Evolutionary conservation across 1,140 invertebrate genomes (phyloP), one percentile per base, ranked within the genome.

Genomic region (Radopholus similis): DNA sequence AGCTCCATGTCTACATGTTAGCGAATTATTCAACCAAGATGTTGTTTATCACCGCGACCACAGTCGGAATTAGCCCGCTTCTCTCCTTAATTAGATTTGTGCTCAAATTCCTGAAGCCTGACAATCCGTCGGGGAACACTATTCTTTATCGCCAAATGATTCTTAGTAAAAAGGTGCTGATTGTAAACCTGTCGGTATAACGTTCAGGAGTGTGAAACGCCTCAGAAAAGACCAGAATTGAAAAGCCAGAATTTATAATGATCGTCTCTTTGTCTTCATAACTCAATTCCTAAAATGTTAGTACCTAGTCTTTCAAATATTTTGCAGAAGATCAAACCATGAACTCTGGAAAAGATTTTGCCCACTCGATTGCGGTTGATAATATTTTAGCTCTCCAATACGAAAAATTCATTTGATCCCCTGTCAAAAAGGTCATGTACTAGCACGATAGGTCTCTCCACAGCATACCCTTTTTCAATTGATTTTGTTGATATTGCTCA

Each of bases 321-420:
- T 3, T 65, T 56, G 3, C 6, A 73, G 59, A 53, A 72, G 32
- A 8, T 47, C 51, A 35, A 58, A 62, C 75, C 47, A 13, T 34
- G 56, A 75, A 73, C 23, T 76, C 68, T n/a, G 68, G 59, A 75
- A 81, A 81, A 28, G 65, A 70, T 57, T 81, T 81, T 8, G 73
- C 71, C 78, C 78, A 80, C 67, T 80, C 78, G 2, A 79, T 80
- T 2, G 77, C 26, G 15, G 68, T 72, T 13, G 80, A 80, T 3
- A 80, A 54, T 42, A 78, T 81, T 59, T 81, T 81, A 2, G 78
- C 70, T 15, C 78, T 56, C 78, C 78, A 81, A 62, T 79, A 83
- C 34, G 68, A 71, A 65, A 81, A 81, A 47, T 81, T 81, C 55
- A 75, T 74, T 38, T 81, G 78, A 44, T 75, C 70, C 21, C 58